A percentile compares a stretch with the other conserved stretches of the same genome.
Evolutionary conservation across 53 echinoderm and acorn worm genomes (phyloP).

Genomic region (Patiria pectinifera): DNA sequence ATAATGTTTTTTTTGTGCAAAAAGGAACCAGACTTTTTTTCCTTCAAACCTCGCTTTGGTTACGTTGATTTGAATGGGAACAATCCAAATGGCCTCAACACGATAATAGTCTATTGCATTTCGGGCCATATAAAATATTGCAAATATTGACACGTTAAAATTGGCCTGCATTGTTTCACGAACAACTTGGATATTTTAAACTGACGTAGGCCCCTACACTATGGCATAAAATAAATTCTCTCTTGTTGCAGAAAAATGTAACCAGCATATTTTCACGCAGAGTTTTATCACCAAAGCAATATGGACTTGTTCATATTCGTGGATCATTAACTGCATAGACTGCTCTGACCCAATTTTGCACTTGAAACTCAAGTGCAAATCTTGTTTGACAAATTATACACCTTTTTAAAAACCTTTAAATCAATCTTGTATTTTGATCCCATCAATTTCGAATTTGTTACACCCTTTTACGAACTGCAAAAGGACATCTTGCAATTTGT

Average conservation of each 20-base stretch:
- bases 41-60: too few relatives aligned
- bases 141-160: neutral
- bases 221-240: neutral
- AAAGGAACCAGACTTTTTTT: too few relatives aligned
- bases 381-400: neutral
- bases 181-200: neutral
- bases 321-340: constrained; percentile 9
- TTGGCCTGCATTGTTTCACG: neutral
- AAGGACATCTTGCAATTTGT: neutral
- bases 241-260: neutral
- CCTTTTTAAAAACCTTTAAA: neutral
- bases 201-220: neutral
- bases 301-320: neutral
- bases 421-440: neutral
- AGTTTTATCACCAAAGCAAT: neutral
- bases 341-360: neutral
- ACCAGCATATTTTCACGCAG: neutral
- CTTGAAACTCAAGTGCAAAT: neutral
- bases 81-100: too few relatives aligned
- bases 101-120: neutral
- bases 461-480: neutral
- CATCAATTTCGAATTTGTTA: constrained; percentile 2
- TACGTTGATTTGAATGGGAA: too few relatives aligned
- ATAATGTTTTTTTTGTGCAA: too few relatives aligned
- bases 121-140: neutral